phyloP scores from a whole-genome alignment of 2,113 vertebrate genomes.

The Rallus limicola region DNA sequence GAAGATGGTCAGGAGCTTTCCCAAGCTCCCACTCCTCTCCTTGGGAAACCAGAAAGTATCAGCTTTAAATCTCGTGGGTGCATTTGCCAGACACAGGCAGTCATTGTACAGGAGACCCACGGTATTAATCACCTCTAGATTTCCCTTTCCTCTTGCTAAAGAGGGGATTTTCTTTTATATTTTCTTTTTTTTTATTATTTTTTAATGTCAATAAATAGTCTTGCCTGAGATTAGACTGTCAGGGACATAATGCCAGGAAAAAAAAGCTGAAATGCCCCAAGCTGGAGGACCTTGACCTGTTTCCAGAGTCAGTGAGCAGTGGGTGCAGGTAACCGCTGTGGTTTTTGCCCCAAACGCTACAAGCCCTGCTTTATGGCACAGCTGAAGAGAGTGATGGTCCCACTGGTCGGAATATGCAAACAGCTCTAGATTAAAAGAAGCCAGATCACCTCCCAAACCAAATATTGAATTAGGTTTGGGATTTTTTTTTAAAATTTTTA shows the following conservation, averaged over 20 bases:
- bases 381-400: conserved; percentile 25
- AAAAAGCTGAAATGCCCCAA: neutral
- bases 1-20: conserved; percentile 34
- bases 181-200: neutral
- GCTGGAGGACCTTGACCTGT: neutral
- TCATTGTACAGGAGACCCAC: neutral
- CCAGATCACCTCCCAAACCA: conserved; percentile 57
- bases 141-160: conserved; percentile 27
- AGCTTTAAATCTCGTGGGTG: neutral
- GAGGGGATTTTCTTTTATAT: neutral
- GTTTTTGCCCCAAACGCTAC: neutral
- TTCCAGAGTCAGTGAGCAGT: neutral
- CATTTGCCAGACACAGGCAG: neutral
- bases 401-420: conserved; percentile 25
- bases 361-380: conserved; percentile 17
- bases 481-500: neutral
- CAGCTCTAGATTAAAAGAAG: conserved; percentile 32
- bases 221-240: neutral
- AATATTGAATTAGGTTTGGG: conserved; percentile 41
- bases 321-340: neutral
- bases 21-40: conserved; percentile 18
- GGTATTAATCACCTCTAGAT: neutral
- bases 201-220: conserved; percentile 19
- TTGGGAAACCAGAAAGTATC: conserved; percentile 9
- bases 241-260: neutral